Evolutionary conservation across 37 sponge, comb jelly and placozoan species (phyloP).

Genomic region (Bolinopsis microptera): DNA sequence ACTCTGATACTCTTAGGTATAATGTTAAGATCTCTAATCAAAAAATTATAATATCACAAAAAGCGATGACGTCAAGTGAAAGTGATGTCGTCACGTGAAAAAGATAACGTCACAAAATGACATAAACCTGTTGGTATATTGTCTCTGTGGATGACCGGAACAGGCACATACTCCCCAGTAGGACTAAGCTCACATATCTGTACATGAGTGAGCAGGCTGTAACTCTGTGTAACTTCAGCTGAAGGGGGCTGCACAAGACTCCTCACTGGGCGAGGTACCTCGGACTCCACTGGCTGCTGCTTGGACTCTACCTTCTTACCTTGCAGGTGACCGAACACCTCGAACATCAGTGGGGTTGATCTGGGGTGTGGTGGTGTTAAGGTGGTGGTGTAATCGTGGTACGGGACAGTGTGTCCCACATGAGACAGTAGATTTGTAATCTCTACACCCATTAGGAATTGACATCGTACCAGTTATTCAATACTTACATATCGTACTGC

Average conservation of each 20-base stretch:
- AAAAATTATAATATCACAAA: too few relatives aligned
- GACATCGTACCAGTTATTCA: too few relatives aligned
- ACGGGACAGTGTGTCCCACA: too few relatives aligned
- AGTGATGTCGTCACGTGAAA: too few relatives aligned
- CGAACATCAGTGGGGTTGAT: slow-evolving; percentile 76
- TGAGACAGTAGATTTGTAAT: too few relatives aligned
- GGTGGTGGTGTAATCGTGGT: too few relatives aligned
- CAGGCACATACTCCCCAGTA: slow-evolving; percentile 76
- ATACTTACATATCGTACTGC: too few relatives aligned
- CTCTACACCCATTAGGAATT: too few relatives aligned
- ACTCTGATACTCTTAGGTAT: too few relatives aligned
- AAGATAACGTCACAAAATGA: too few relatives aligned
- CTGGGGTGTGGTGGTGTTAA: slow-evolving; percentile 71
- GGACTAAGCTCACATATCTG: slow-evolving; percentile 91
- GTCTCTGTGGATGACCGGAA: neutral
- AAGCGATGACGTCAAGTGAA: too few relatives aligned
- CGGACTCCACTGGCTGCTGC: neutral
- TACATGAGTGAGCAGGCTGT: slow-evolving; percentile 71
- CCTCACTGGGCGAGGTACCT: neutral
- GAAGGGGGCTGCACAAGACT: slow-evolving; percentile 5
- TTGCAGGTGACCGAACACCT: slow-evolving; percentile 90
- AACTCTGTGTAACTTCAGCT: slow-evolving; percentile 20
- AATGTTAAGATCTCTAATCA: too few relatives aligned
- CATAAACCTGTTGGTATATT: slow-evolving; percentile 13
- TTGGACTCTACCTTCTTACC: slow-evolving; percentile 55